Conservation (phyloP, 2,113 vertebrate species). For the Macquaria ambigua region DNA sequence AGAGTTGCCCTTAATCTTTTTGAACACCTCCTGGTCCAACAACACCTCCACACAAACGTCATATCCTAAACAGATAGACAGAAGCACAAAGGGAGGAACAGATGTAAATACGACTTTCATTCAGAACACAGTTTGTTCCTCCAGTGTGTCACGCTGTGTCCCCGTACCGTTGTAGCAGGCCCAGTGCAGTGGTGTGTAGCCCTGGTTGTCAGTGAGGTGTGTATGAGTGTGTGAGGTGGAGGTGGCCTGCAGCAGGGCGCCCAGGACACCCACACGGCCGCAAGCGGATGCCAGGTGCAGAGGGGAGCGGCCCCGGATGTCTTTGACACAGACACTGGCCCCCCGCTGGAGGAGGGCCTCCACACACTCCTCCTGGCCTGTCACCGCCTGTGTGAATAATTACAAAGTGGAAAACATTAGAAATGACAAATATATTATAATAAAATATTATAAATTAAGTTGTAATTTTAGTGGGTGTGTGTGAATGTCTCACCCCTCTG, state of each 20-base stretch:
- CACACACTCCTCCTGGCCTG: slow-evolving; percentile 95
- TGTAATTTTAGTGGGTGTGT: neutral
- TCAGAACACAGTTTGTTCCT: neutral
- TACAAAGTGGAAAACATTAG: neutral
- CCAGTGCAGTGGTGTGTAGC: slow-evolving; percentile 98
- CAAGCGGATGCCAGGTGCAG: slow-evolving; percentile 95
- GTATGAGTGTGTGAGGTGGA: slow-evolving; percentile 82
- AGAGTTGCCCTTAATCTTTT: slow-evolving; percentile 93
- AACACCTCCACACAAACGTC: slow-evolving; percentile 97
- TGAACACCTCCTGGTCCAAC: slow-evolving; percentile 93
- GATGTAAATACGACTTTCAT: neutral
- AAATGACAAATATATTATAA: neutral
- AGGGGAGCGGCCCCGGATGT: slow-evolving; percentile 91
- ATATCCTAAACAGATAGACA: slow-evolving; percentile 85
- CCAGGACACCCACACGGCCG: slow-evolving; percentile 91
- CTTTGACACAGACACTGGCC: slow-evolving; percentile 88
- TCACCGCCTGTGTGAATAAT: slow-evolving; percentile 88
- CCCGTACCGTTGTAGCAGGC: slow-evolving; percentile 95
- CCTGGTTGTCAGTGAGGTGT: slow-evolving; percentile 91
- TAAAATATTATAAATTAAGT: neutral
- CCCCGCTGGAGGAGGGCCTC: slow-evolving; percentile 94
- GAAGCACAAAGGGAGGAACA: neutral
- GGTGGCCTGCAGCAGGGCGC: slow-evolving; percentile 90
- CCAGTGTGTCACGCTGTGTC: neutral
- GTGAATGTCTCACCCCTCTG: slow-evolving; percentile 89